A percentile compares a stretch with the other conserved stretches of the same genome.
phyloP scores from a whole-genome alignment of 2,797 vertebrate genomes.

The Artibeus lituratus region DNA sequence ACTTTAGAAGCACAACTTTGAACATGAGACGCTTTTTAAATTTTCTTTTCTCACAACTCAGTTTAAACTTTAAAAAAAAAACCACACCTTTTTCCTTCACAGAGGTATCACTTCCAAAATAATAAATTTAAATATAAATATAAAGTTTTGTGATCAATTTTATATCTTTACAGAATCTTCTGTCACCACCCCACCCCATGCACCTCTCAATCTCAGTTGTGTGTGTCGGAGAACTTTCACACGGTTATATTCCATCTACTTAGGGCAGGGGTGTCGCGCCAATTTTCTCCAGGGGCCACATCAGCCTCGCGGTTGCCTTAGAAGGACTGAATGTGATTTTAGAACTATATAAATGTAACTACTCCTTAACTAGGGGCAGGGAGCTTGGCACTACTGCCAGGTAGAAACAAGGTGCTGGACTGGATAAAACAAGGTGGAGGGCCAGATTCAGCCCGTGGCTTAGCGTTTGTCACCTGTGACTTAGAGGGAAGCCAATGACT shows the following conservation, averaged over 20 bases:
- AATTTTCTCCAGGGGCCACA: no score
- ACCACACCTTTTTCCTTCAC: not conserved
- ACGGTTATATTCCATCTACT: not conserved
- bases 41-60: not conserved
- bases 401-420: no score
- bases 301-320: no score
- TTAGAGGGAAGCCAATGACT: not conserved
- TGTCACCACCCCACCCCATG: not conserved
- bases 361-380: no score
- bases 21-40: not conserved
- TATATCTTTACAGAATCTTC: not conserved
- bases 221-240: not conserved
- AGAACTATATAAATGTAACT: no score
- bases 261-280: not conserved
- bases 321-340: no score
- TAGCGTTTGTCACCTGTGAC: not conserved
- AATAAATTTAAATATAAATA: conserved; percentile 27
- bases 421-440: no score
- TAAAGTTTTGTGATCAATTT: conserved; percentile 17
- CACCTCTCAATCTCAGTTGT: not conserved
- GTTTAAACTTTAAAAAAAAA: not conserved
- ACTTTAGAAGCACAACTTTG: not conserved
- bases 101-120: not conserved
- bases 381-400: no score
- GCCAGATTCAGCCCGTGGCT: no score